Conservation (phyloP, 1,140 invertebrate genomes). For the Rhagoletis zephyria region DNA sequence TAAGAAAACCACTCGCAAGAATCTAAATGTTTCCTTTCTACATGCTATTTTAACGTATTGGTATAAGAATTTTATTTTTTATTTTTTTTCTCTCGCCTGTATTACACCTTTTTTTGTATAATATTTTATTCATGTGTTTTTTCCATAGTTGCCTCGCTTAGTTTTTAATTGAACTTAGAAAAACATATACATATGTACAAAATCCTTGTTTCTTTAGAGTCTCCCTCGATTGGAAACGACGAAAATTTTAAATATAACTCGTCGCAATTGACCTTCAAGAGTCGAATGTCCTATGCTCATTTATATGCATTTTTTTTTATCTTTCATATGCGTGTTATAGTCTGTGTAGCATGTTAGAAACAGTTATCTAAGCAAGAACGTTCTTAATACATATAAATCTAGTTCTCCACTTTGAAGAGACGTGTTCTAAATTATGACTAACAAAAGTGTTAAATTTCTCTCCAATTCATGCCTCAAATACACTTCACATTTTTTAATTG, state of each 20-base stretch:
- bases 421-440: background rate
- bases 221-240: background rate
- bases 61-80: slow-evolving; percentile 22
- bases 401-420: background rate
- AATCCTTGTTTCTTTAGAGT: no score
- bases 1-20: slow-evolving; percentile 9
- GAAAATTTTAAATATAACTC: no score
- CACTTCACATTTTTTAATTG: background rate
- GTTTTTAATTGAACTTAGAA: background rate
- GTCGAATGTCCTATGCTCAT: no score
- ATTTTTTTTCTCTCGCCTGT: background rate
- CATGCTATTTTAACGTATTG: background rate
- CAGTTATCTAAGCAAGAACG: background rate
- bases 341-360: slow-evolving; percentile 24
- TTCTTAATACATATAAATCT: background rate
- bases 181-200: no score
- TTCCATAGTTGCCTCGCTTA: background rate
- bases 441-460: background rate
- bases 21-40: slow-evolving; percentile 7
- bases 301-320: background rate
- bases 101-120: background rate
- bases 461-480: background rate
- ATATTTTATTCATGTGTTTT: background rate
- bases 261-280: no score
- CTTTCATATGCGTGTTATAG: slow-evolving; percentile 16